Percentiles rank a stretch among this genome's conserved stretches.
These are phyloP conservation scores for Hapalemur alaotrensis DNA, from an alignment of 2,797 vertebrate genomes.

Conservation along the genomic window DNA sequence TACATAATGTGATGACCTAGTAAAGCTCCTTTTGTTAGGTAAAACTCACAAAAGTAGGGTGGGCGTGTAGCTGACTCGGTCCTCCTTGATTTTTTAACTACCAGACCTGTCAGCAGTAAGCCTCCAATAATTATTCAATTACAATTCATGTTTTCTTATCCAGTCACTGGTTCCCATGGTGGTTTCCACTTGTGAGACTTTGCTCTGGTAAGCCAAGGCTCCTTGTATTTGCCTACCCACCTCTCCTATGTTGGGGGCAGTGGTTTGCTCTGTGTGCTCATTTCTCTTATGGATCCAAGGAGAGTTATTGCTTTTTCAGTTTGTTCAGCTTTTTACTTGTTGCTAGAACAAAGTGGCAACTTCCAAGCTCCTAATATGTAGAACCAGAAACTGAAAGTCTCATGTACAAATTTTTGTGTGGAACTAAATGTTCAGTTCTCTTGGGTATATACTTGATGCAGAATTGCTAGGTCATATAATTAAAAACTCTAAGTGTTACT, in stretches of 20 bases:
- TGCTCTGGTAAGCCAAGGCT: no score
- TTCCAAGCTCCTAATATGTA: not conserved
- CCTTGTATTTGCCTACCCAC: no score
- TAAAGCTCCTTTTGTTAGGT: not conserved
- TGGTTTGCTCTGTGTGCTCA: not conserved
- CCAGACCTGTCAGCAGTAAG: no score
- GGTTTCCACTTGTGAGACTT: no score
- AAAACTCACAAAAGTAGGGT: not conserved
- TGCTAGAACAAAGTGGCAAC: not conserved
- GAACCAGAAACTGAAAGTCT: not conserved
- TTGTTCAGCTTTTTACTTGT: not conserved
- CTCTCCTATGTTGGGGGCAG: no score
- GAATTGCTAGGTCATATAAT: not conserved
- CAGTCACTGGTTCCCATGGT: no score
- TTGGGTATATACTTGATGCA: not conserved
- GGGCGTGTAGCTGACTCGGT: not conserved
- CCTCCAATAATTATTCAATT: no score
- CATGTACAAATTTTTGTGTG: not conserved
- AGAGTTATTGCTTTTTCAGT: not conserved
- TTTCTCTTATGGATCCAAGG: not conserved
- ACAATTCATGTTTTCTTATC: no score
- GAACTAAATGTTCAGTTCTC: not conserved
- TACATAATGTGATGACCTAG: not conserved
- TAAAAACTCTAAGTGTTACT: not conserved
- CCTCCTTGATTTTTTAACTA: not conserved